Percentiles rank a stretch among this genome's conserved stretches.
Conservation (phyloP, 92 coral and sea anemone species). For the Ricordea florida region DNA sequence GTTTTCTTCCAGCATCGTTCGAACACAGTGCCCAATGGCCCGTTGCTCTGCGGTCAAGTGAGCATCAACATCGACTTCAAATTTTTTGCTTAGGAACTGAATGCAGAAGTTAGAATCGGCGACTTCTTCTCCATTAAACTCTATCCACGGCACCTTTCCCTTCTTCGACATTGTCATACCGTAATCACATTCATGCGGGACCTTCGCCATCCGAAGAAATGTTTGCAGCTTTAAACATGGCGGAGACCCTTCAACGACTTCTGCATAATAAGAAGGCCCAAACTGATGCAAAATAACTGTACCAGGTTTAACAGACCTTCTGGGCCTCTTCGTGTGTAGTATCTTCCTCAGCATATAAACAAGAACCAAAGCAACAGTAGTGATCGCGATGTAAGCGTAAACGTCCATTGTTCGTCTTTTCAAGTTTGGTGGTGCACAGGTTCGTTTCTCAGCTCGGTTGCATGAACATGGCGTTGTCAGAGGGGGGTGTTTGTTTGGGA, state of each 20-base stretch:
- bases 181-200: constrained; percentile 76
- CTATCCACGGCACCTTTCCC: constrained; percentile 93
- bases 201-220: constrained; percentile 81
- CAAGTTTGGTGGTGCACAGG: too few relatives aligned
- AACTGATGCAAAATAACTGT: constrained; percentile 22
- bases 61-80: constrained; percentile 64
- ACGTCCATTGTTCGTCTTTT: too few relatives aligned
- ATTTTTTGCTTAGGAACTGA: constrained; percentile 82
- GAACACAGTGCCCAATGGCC: constrained; percentile 76
- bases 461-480: too few relatives aligned
- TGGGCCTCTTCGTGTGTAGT: not conserved
- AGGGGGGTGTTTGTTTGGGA: too few relatives aligned
- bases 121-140: constrained; percentile 61
- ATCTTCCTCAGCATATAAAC: not conserved
- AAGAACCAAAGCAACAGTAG: not conserved
- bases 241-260: constrained; percentile 65
- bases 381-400: not conserved
- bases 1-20: constrained; percentile 89
- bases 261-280: not conserved
- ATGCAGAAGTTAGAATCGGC: constrained; percentile 92
- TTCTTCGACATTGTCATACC: constrained; percentile 68
- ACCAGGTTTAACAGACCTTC: constrained; percentile 5
- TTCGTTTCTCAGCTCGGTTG: too few relatives aligned
- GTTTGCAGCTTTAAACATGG: constrained; percentile 88
- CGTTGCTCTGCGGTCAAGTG: constrained; percentile 60